A percentile compares a stretch with the other conserved stretches of the same genome.
Conservation (phyloP, 2,888 invertebrate species). For the Drosophila putrida region DNA sequence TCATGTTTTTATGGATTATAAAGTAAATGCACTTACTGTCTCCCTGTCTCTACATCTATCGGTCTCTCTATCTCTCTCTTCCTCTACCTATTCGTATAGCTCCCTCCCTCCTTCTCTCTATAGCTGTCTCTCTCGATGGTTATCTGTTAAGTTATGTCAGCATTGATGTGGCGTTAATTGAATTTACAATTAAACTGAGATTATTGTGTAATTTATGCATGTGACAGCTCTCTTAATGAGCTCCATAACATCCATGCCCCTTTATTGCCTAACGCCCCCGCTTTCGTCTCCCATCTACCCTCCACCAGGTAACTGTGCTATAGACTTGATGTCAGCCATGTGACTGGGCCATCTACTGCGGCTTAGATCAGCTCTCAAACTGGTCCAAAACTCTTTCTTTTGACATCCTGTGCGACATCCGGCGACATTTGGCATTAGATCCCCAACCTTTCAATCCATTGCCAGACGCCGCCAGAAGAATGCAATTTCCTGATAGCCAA, state of each 20-base stretch:
- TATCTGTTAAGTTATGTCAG: conserved; percentile 9
- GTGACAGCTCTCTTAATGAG: conserved; percentile 49
- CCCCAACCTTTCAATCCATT: conserved; percentile 1
- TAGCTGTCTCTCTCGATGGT: background rate
- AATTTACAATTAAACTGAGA: conserved; percentile 72
- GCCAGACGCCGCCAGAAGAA: conserved; percentile 52
- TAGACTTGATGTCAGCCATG: background rate
- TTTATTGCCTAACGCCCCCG: background rate
- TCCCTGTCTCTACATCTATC: background rate
- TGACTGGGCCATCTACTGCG: background rate
- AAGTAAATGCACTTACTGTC: conserved; percentile 50
- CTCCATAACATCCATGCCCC: conserved; percentile 36
- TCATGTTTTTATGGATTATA: conserved; percentile 51
- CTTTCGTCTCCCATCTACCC: background rate
- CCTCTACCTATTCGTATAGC: background rate
- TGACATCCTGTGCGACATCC: conserved; percentile 41
- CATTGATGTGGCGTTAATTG: conserved; percentile 64
- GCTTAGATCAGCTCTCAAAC: conserved; percentile 11
- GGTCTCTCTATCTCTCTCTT: background rate
- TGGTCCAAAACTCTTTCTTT: conserved; percentile 17
- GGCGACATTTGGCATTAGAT: conserved; percentile 58
- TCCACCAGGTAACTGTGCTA: background rate
- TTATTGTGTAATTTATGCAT: conserved; percentile 70
- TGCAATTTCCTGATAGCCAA: conserved; percentile 72
- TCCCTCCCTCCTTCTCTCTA: background rate